Conservation (phyloP, 2,113 vertebrate species). For the Pseudopipra pipra region DNA sequence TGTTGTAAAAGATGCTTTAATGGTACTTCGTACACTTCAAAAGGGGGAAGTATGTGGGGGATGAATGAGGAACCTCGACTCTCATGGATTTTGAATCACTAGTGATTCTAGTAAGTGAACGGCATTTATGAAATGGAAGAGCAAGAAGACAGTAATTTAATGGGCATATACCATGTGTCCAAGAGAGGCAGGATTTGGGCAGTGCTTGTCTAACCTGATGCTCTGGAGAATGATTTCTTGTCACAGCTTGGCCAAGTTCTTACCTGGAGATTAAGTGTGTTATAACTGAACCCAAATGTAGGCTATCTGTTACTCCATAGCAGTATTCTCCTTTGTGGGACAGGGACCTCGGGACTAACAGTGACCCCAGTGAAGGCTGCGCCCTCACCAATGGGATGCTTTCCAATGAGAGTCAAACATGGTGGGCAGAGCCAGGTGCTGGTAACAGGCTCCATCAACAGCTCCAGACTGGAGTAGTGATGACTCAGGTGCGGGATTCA, state of each 20-base stretch:
- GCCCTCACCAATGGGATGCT: neutral
- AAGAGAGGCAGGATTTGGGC: neutral
- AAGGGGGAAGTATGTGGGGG: neutral
- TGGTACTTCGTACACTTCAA: neutral
- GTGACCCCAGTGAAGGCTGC: neutral
- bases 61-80: neutral
- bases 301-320: neutral
- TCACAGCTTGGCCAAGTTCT: neutral
- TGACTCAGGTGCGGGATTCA: neutral
- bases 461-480: neutral
- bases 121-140: neutral
- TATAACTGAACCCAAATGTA: neutral
- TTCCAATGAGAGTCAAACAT: neutral
- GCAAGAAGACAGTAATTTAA: neutral
- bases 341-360: neutral
- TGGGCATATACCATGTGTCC: neutral
- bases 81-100: neutral
- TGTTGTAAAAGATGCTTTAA: conserved; percentile 52
- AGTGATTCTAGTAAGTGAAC: neutral
- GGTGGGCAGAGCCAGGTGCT: neutral
- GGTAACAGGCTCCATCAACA: neutral
- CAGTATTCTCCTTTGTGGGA: neutral
- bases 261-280: neutral
- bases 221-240: neutral
- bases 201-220: neutral